Conservation (phyloP, 2,113 vertebrate genomes). For the Nothoprocta perdicaria region DNA sequence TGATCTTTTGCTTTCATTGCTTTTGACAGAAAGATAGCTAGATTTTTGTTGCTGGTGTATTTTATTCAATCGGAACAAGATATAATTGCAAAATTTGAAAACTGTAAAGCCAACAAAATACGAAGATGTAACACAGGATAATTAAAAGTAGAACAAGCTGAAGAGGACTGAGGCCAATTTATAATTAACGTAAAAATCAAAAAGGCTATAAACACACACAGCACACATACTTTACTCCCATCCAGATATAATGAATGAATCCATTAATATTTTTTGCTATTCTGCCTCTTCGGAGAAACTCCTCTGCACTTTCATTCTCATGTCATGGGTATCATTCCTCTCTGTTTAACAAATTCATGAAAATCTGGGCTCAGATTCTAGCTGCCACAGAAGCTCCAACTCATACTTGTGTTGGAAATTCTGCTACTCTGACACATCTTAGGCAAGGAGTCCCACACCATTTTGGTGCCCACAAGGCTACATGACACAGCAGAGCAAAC, state of each 20-base stretch:
- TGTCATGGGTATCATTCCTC: not conserved
- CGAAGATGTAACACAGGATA: not conserved
- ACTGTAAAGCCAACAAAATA: constrained; percentile 5
- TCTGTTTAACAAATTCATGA: not conserved
- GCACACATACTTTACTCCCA: not conserved
- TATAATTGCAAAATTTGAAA: not conserved
- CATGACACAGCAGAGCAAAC: not conserved
- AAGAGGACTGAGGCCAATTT: not conserved
- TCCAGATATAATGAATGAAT: not conserved
- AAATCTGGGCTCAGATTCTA: not conserved
- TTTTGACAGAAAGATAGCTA: constrained; percentile 1
- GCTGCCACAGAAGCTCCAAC: rapidly evolving
- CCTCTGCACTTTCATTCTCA: not conserved
- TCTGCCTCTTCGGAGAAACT: not conserved
- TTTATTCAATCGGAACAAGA: not conserved
- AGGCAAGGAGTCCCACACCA: rapidly evolving
- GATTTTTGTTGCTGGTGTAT: not conserved
- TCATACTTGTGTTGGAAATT: rapidly evolving
- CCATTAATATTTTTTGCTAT: not conserved
- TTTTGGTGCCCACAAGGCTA: rapidly evolving
- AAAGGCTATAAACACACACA: not conserved
- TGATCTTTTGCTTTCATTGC: not conserved
- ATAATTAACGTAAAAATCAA: not conserved
- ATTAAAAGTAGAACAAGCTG: not conserved
- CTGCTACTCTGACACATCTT: rapidly evolving